phyloP scores from a whole-genome alignment of 2,113 vertebrate genomes.

The Dolichotis patagonum region DNA sequence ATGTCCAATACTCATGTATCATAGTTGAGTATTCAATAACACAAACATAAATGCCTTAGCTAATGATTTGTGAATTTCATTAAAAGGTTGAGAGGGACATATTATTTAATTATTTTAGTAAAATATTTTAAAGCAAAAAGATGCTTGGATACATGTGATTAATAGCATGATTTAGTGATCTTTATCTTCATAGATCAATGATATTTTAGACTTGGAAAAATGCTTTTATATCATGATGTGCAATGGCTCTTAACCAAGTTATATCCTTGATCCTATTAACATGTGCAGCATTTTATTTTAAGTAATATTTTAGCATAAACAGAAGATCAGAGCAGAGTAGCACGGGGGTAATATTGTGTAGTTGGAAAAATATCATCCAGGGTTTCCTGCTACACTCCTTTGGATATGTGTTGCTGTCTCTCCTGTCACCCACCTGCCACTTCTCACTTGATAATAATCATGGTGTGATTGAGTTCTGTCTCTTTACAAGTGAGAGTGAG shows the following conservation, averaged over 20 bases:
- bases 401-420: neutral
- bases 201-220: conserved; percentile 1
- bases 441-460: neutral
- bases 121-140: neutral
- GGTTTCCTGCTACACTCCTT: neutral
- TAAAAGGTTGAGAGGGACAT: neutral
- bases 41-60: neutral
- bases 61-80: neutral
- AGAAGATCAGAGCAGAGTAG: neutral
- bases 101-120: neutral
- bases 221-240: neutral
- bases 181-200: neutral
- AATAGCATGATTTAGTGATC: neutral
- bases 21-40: neutral
- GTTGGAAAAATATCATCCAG: neutral
- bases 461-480: neutral
- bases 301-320: neutral
- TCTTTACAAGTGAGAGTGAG: neutral
- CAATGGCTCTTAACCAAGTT: neutral
- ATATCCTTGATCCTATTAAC: neutral
- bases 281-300: neutral
- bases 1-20: neutral
- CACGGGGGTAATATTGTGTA: neutral
- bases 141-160: neutral
- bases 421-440: fast-evolving